Conservation (phyloP, 2,888 invertebrate species). For the Rhimphoctona megacephalus region DNA sequence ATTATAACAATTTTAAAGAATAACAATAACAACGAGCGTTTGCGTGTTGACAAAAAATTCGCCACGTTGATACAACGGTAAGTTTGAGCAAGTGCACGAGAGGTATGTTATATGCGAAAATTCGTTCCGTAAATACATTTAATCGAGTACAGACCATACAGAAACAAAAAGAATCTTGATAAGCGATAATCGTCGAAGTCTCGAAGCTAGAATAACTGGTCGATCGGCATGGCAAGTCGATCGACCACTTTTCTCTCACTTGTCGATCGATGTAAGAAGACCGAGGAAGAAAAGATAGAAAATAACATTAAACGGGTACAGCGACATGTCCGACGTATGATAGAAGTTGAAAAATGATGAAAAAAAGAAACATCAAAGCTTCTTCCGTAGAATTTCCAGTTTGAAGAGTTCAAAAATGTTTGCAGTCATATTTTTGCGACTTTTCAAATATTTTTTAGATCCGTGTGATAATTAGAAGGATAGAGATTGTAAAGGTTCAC, state of each 20-base stretch:
- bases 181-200: constrained; percentile 44
- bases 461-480: not conserved
- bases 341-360: not conserved
- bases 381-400: constrained; percentile 19
- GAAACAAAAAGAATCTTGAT: constrained; percentile 45
- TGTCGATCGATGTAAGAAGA: not conserved
- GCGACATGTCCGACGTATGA: constrained; percentile 9
- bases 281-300: constrained; percentile 1
- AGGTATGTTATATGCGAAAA: constrained; percentile 7
- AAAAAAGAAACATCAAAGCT: not conserved
- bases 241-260: constrained; percentile 49
- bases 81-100: not conserved
- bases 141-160: not conserved
- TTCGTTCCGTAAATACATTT: constrained; percentile 30
- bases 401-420: not conserved
- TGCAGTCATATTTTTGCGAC: not conserved
- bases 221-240: constrained; percentile 31
- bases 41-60: not conserved
- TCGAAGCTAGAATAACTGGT: constrained; percentile 47
- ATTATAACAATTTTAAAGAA: not conserved
- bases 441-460: not conserved
- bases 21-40: not conserved
- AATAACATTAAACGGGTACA: constrained; percentile 21
- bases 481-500: constrained; percentile 72
- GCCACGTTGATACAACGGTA: not conserved